Conservation (phyloP, 2,888 invertebrate genomes). For the Gastrophysa polygoni region DNA sequence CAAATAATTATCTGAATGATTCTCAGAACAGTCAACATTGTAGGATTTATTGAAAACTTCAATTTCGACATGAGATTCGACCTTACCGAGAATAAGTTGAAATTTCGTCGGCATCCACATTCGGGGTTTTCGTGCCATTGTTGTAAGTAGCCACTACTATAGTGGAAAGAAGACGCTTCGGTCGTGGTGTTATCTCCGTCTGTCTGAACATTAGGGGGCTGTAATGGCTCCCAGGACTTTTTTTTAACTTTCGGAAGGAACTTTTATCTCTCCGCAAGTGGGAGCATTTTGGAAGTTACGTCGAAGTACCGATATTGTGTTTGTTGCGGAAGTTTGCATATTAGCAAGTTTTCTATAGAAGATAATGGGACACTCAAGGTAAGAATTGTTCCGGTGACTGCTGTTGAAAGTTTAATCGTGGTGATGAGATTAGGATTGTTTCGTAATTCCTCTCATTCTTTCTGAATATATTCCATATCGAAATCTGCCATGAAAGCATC, state of each 20-base stretch:
- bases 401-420: not conserved
- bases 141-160: constrained; percentile 22
- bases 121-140: not conserved
- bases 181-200: constrained; percentile 46
- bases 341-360: constrained; percentile 26
- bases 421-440: not conserved
- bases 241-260: constrained; percentile 47
- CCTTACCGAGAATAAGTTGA: no score
- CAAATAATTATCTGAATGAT: no score
- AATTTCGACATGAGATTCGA: no score
- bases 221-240: constrained; percentile 51
- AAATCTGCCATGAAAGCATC: no score
- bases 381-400: constrained; percentile 16
- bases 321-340: constrained; percentile 34
- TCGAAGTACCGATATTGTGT: constrained; percentile 37
- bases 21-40: no score
- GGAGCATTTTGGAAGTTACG: constrained; percentile 38
- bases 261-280: constrained; percentile 47
- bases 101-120: no score
- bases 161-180: constrained; percentile 48
- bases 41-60: no score
- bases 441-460: not conserved
- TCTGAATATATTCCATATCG: no score
- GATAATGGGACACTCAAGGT: constrained; percentile 25
- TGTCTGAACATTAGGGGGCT: constrained; percentile 47